A percentile compares a stretch with the other conserved stretches of the same genome.
Conservation (phyloP, 2,113 vertebrate species). For the Cyrtonyx montezumae region DNA sequence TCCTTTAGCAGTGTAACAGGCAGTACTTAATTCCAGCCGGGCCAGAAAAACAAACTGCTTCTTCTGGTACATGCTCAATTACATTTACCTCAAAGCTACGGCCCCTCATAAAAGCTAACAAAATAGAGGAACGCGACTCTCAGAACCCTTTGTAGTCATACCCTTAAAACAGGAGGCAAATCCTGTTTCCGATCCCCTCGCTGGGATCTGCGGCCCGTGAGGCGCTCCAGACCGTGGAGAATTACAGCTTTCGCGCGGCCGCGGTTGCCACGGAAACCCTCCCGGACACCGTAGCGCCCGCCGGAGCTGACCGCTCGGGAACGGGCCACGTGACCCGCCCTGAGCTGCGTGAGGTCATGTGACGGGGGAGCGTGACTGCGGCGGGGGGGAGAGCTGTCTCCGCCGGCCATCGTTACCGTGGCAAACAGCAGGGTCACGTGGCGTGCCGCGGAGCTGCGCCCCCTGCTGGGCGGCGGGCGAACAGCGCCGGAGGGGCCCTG, state of each 20-base stretch:
- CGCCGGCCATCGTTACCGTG: not conserved
- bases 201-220: too few species aligned
- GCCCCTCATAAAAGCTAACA: not conserved
- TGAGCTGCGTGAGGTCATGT: not conserved
- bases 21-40: not conserved
- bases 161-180: not conserved
- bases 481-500: not conserved
- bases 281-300: conserved; percentile 34
- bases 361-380: not conserved
- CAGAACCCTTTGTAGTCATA: not conserved
- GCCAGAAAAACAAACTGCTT: not conserved
- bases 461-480: not conserved
- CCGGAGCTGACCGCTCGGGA: not conserved
- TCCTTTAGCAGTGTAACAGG: not conserved
- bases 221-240: too few species aligned
- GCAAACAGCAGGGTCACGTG: too few species aligned
- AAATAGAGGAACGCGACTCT: not conserved
- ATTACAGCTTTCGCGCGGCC: not conserved
- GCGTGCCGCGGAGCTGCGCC: not conserved
- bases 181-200: too few species aligned
- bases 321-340: not conserved
- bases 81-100: not conserved
- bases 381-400: rapidly evolving
- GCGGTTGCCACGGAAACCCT: conserved; percentile 33
- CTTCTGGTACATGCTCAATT: not conserved